Evolutionary conservation across 2,888 invertebrate species (phyloP).

Genomic region (Heliconius sara): DNA sequence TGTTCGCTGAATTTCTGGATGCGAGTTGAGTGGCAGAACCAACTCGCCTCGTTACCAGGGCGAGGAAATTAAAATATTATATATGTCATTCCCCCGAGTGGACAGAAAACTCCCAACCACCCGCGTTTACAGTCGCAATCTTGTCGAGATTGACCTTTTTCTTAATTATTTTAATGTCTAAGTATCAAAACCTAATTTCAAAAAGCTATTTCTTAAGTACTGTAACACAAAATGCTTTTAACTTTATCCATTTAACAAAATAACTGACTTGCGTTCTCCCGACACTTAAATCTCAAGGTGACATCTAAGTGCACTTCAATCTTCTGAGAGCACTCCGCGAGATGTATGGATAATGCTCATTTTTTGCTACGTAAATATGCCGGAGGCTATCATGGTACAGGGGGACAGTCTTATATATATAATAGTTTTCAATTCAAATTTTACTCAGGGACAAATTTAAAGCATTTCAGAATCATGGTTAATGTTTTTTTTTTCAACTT

Average conservation of each 20-base stretch:
- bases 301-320: conserved; percentile 18
- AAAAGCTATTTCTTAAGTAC: not conserved
- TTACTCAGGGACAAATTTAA: not conserved
- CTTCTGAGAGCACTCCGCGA: conserved; percentile 13
- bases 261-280: not conserved
- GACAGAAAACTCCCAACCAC: not conserved
- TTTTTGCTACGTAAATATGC: not conserved
- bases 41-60: no score
- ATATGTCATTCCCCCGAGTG: not conserved
- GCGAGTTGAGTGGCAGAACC: no score
- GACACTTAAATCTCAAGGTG: conserved; percentile 9
- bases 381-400: not conserved
- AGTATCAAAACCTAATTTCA: not conserved
- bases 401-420: no score
- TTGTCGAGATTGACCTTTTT: no score
- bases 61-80: no score
- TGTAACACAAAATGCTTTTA: not conserved
- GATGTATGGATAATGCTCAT: conserved; percentile 3
- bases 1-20: no score
- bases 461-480: no score
- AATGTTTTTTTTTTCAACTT: not conserved
- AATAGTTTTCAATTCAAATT: not conserved
- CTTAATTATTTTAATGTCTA: no score
- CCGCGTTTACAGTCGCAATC: no score
- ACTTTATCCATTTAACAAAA: not conserved